Percentiles rank a stretch among this genome's conserved stretches.
Conservation (phyloP, 2,797 vertebrate genomes). For the Aselliscus stoliczkanus region DNA sequence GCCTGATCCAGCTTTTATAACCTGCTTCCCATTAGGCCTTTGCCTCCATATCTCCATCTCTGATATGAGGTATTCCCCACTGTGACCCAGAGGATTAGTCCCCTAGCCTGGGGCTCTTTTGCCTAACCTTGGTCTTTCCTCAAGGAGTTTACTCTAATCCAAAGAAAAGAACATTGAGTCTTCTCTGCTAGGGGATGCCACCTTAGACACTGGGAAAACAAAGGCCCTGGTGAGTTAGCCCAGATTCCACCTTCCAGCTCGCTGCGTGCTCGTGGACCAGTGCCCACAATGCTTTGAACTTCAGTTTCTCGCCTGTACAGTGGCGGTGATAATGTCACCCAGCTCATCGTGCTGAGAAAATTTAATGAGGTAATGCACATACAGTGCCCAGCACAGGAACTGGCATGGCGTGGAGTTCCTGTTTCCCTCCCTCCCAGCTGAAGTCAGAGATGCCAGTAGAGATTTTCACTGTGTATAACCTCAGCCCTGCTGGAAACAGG, state of each 20-base stretch:
- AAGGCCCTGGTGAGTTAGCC: neutral
- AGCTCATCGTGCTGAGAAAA: neutral
- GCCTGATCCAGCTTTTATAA: neutral
- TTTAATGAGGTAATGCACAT: neutral
- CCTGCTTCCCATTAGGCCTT: neutral
- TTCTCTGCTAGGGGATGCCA: neutral
- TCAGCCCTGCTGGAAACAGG: slow-evolving; percentile 10
- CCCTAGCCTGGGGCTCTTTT: neutral
- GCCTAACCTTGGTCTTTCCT: neutral
- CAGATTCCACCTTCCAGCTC: neutral
- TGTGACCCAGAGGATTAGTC: neutral
- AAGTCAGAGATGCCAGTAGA: neutral
- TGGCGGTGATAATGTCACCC: neutral
- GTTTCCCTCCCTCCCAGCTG: neutral
- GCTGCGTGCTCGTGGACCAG: neutral
- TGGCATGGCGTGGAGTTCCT: neutral
- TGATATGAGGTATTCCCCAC: neutral
- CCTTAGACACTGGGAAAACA: neutral
- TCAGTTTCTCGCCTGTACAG: neutral
- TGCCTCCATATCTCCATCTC: neutral
- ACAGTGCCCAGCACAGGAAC: neutral
- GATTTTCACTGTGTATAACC: neutral
- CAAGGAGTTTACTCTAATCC: neutral
- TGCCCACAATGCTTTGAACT: neutral
- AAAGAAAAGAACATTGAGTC: neutral